Evolutionary conservation across 2,888 invertebrate species (phyloP).

Genomic region (Eupeodes luniger): DNA sequence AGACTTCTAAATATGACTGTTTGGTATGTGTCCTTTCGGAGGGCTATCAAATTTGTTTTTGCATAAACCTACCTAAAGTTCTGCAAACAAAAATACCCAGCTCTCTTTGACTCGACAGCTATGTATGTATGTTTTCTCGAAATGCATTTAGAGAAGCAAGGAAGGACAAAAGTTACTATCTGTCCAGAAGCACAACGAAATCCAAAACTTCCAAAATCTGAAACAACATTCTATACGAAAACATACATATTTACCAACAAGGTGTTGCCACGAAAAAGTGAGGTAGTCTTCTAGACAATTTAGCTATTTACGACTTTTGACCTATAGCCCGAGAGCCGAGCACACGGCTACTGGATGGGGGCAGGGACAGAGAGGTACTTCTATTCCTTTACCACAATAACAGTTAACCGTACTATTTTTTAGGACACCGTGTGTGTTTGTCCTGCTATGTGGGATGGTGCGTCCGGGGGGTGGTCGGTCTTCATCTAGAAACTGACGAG

Average conservation of each 20-base stretch:
- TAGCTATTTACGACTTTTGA: conserved; percentile 61
- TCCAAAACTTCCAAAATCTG: background rate
- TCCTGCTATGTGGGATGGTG: background rate
- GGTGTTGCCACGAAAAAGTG: conserved; percentile 19
- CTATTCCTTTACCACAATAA: conserved; percentile 50
- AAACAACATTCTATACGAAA: background rate
- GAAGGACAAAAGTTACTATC: background rate
- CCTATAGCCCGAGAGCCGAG: conserved; percentile 43
- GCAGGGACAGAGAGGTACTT: background rate
- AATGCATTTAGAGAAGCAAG: conserved; percentile 18
- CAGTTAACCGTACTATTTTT: conserved; percentile 51
- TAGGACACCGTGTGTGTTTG: background rate
- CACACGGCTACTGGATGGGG: background rate
- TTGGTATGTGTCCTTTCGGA: background rate
- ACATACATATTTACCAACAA: background rate
- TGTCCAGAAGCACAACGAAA: background rate
- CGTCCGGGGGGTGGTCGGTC: background rate
- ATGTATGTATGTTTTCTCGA: background rate
- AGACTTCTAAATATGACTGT: background rate
- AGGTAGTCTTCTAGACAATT: conserved; percentile 62
- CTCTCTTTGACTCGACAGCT: background rate
- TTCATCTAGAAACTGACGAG: conserved; percentile 54
- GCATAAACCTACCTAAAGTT: background rate
- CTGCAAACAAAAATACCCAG: conserved; percentile 7
- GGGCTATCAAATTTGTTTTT: conserved; percentile 5